phyloP scores from a whole-genome alignment of 1,140 invertebrate genomes.

The Zelostemma sp. region DNA sequence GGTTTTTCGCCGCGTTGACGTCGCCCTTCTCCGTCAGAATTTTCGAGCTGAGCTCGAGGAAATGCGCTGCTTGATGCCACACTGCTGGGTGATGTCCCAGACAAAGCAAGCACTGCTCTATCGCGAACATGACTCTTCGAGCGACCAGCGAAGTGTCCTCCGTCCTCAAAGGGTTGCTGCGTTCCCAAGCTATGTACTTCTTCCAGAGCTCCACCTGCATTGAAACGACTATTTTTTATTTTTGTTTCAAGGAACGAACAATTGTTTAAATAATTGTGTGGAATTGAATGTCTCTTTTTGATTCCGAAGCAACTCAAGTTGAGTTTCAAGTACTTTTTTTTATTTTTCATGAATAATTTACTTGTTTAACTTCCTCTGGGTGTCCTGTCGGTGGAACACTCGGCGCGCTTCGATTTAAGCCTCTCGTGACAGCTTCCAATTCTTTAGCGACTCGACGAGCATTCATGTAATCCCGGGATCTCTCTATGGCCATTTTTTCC shows the following conservation, averaged over 20 bases:
- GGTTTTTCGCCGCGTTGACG: constrained; percentile 89
- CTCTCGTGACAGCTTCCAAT: constrained; percentile 93
- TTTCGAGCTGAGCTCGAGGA: constrained; percentile 94
- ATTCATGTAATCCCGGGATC: constrained; percentile 97
- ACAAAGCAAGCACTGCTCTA: constrained; percentile 97
- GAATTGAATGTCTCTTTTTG: too few relatives aligned
- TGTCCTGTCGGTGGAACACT: constrained; percentile 93
- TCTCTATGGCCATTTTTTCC: constrained; percentile 92
- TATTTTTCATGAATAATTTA: constrained; percentile 60
- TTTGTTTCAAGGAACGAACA: too few relatives aligned
- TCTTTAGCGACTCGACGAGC: constrained; percentile 96
- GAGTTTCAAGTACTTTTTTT: constrained; percentile 26
- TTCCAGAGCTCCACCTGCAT: constrained; percentile 97
- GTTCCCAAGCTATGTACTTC: constrained; percentile 98
- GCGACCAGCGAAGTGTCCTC: constrained; percentile 96
- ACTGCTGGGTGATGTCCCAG: constrained; percentile 98
- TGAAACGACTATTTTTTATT: constrained; percentile 3
- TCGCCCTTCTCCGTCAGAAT: constrained; percentile 95
- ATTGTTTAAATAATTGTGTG: too few relatives aligned
- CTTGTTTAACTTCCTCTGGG: constrained; percentile 94
- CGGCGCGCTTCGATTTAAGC: constrained; percentile 93
- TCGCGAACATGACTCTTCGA: constrained; percentile 97
- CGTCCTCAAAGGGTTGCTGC: constrained; percentile 93
- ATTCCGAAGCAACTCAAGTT: too few relatives aligned
- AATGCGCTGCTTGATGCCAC: constrained; percentile 98